phyloP scores from a whole-genome alignment of 2,888 invertebrate genomes.

The Callyntrura sp. region DNA sequence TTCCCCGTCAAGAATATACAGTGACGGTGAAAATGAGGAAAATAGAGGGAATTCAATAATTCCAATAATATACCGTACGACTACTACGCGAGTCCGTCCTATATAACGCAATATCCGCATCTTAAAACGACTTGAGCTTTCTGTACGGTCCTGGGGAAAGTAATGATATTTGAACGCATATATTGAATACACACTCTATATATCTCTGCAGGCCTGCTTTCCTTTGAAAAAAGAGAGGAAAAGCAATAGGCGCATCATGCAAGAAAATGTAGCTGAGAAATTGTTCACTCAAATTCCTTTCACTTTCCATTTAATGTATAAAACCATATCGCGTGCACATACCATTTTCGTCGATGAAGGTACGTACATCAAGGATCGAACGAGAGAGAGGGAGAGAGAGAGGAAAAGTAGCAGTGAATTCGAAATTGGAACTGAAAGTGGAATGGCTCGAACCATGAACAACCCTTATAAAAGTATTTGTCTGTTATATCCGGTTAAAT shows the following conservation, averaged over 20 bases:
- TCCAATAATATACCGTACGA: slow-evolving; percentile 22
- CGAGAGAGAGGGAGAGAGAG: neutral
- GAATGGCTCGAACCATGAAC: neutral
- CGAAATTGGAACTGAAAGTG: slow-evolving; percentile 26
- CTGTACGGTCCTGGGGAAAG: slow-evolving; percentile 14
- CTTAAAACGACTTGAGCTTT: neutral
- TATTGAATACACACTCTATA: slow-evolving; percentile 42
- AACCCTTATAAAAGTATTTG: neutral
- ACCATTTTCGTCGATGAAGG: slow-evolving; percentile 17
- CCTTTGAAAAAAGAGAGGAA: neutral
- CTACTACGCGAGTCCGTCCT: too few species aligned
- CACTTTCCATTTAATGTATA: neutral
- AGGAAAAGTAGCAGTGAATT: slow-evolving; percentile 4
- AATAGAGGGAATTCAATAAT: slow-evolving; percentile 38
- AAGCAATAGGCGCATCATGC: neutral
- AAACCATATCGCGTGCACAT: neutral
- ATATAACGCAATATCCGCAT: too few species aligned
- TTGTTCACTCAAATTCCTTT: neutral
- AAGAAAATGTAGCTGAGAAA: neutral
- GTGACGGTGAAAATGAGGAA: slow-evolving; percentile 20
- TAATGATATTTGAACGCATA: slow-evolving; percentile 32
- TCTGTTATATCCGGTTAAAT: neutral
- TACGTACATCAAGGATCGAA: neutral
- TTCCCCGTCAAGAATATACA: slow-evolving; percentile 16
- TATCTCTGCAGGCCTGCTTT: neutral